These are phyloP conservation scores for Chironomus riparius DNA, from an alignment of 2,888 invertebrate genomes.

Conservation along the genomic window DNA sequence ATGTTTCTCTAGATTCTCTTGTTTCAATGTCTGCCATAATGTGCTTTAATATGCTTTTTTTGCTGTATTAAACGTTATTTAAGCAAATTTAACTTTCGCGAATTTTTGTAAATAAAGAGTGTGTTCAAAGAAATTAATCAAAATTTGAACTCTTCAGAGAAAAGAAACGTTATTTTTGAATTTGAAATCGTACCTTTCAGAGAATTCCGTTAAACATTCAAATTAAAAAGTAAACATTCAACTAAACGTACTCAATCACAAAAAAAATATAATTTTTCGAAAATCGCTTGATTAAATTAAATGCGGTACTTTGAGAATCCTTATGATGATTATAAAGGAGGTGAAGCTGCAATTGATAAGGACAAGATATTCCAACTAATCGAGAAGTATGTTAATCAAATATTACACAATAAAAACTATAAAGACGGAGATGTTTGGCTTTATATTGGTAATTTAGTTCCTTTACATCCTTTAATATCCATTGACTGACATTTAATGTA, in stretches of 20 bases:
- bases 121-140: background rate
- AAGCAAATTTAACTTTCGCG: background rate
- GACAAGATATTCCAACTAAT: conserved; percentile 39
- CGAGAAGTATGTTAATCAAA: conserved; percentile 40
- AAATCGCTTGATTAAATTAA: background rate
- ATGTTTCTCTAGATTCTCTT: background rate
- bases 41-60: background rate
- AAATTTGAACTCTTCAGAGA: no score
- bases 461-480: background rate
- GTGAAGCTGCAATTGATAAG: conserved; percentile 35
- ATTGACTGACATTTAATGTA: conserved; percentile 4
- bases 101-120: background rate
- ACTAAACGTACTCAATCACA: background rate
- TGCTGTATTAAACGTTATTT: background rate
- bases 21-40: background rate
- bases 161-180: background rate
- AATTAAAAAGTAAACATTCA: no score
- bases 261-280: background rate
- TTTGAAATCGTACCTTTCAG: no score
- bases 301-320: conserved; percentile 38
- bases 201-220: no score
- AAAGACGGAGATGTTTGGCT: conserved; percentile 36
- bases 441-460: conserved; percentile 36
- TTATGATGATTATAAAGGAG: conserved; percentile 36
- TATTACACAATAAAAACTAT: conserved; percentile 37